Conservation (phyloP, 2,888 invertebrate species). For the Cephus sareptanus region DNA sequence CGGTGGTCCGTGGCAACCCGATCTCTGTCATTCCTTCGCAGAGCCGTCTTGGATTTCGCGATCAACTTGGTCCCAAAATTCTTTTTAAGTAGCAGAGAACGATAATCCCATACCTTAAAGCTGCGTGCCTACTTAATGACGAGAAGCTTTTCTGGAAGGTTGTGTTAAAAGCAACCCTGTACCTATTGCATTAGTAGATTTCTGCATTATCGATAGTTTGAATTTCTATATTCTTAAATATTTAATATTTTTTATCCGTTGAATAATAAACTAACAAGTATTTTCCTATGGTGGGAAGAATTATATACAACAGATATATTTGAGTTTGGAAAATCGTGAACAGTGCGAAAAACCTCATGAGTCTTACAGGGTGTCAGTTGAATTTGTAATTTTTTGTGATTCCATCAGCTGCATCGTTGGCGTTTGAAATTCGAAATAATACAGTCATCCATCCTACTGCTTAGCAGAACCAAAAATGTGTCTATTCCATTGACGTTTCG, state of each 20-base stretch:
- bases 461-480: background rate
- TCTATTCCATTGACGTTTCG: background rate
- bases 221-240: background rate
- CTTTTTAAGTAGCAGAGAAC: conserved; percentile 54
- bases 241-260: background rate
- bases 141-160: background rate
- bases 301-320: background rate
- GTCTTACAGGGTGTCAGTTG: background rate
- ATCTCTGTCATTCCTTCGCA: conserved; percentile 59
- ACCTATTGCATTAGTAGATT: background rate
- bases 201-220: background rate
- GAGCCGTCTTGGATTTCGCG: conserved; percentile 60
- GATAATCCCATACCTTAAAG: conserved; percentile 55
- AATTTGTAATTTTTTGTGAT: background rate
- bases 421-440: background rate
- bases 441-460: background rate
- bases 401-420: background rate
- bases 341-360: too few relatives aligned
- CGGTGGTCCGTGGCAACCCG: conserved; percentile 63
- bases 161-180: background rate
- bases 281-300: background rate
- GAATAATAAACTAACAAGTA: background rate
- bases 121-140: conserved; percentile 18
- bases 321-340: background rate
- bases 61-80: conserved; percentile 49